These are phyloP conservation scores for Phlogophora meticulosa DNA, from an alignment of 2,888 invertebrate species.

Conservation along the genomic window DNA sequence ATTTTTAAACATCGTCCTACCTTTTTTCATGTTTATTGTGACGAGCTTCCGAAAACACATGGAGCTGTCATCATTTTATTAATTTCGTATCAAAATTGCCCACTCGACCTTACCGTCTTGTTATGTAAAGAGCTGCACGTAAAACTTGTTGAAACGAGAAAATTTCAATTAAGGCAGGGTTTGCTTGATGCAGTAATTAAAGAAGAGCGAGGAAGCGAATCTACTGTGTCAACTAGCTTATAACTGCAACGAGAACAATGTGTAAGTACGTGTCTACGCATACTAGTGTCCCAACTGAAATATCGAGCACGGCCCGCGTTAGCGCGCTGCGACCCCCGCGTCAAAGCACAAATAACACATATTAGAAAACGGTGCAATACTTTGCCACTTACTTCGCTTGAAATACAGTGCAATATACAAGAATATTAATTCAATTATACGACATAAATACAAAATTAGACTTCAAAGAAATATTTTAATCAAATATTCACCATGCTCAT, in stretches of 20 bases:
- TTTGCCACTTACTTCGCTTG: slow-evolving; percentile 15
- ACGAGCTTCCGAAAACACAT: not conserved
- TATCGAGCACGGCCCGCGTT: slow-evolving; percentile 46
- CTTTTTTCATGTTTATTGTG: not conserved
- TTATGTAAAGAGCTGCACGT: not conserved
- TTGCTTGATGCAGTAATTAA: slow-evolving; percentile 50
- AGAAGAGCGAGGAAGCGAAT: slow-evolving; percentile 43
- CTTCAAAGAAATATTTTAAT: slow-evolving; percentile 30
- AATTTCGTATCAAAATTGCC: not conserved
- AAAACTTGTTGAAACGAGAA: slow-evolving; percentile 6
- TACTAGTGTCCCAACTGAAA: slow-evolving; percentile 54
- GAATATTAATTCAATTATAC: not conserved
- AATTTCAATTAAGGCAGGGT: slow-evolving; percentile 46
- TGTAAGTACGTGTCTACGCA: slow-evolving; percentile 64
- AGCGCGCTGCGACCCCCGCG: slow-evolving; percentile 15
- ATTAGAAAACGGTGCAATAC: slow-evolving; percentile 40
- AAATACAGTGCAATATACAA: slow-evolving; percentile 10
- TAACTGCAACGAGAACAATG: slow-evolving; percentile 61
- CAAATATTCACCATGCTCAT: slow-evolving; percentile 3
- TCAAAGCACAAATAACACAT: slow-evolving; percentile 39
- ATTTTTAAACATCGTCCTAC: slow-evolving; percentile 4
- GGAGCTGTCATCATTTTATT: not conserved
- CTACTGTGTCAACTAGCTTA: slow-evolving; percentile 54
- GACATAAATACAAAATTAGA: not conserved
- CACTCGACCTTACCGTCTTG: not conserved